These are phyloP conservation scores for Anabas testudineus DNA, from an alignment of 2,797 vertebrate genomes.

Conservation along the genomic window DNA sequence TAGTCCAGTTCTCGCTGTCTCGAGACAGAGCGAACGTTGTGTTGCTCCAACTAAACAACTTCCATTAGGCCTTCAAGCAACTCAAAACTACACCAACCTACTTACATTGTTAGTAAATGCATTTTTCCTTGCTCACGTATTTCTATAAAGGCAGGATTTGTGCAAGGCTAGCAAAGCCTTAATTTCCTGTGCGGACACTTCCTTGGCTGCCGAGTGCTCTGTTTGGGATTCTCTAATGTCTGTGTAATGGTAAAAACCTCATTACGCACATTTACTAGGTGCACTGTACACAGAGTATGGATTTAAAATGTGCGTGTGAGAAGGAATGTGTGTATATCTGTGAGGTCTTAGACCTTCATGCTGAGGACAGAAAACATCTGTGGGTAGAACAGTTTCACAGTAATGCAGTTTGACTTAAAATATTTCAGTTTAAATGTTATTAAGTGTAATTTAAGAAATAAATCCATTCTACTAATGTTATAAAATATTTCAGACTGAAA, in stretches of 20 bases:
- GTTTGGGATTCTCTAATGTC: conserved; percentile 29
- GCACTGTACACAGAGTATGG: conserved; percentile 2
- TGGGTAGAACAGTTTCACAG: conserved; percentile 10
- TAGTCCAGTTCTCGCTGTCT: conserved; percentile 41
- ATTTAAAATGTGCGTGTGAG: conserved; percentile 1
- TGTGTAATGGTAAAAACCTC: conserved; percentile 8
- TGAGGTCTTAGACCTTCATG: neutral
- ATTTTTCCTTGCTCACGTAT: conserved; percentile 4
- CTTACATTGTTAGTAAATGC: neutral
- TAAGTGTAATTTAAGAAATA: neutral
- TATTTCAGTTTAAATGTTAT: neutral
- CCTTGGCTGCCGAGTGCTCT: conserved; percentile 35
- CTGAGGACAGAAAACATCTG: conserved; percentile 19
- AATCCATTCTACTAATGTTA: neutral
- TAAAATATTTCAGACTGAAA: too few species aligned
- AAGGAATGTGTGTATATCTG: neutral
- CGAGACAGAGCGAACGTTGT: conserved; percentile 10
- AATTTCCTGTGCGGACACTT: conserved; percentile 61
- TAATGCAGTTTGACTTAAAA: conserved; percentile 10
- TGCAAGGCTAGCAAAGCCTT: conserved; percentile 30
- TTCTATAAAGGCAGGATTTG: conserved; percentile 54
- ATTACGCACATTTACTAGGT: conserved; percentile 27
- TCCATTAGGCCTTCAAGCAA: neutral
- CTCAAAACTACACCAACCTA: neutral
- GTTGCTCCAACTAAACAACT: conserved; percentile 13